These are phyloP conservation scores for Mionectes olivaceus DNA, from an alignment of 2,797 vertebrate genomes.

Conservation along the genomic window DNA sequence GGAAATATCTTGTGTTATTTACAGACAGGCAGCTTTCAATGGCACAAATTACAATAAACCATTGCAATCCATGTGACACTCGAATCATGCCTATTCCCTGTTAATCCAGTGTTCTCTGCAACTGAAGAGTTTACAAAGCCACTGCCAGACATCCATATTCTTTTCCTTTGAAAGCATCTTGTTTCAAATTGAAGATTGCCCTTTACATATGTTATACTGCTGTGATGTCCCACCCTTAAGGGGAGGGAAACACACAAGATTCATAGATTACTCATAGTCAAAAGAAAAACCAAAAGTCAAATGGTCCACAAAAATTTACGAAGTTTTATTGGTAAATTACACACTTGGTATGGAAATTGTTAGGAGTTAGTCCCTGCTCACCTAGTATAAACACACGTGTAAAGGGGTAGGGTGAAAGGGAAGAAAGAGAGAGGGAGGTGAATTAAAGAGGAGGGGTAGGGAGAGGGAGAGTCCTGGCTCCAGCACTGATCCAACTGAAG, in stretches of 20 bases:
- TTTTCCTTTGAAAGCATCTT: not conserved
- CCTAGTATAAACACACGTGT: not conserved
- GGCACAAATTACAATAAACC: not conserved
- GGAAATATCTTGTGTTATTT: not conserved
- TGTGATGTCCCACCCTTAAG: not conserved
- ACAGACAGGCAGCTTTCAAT: not conserved
- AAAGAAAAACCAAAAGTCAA: not conserved
- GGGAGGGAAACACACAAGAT: not conserved
- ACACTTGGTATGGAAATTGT: not conserved
- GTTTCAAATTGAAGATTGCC: not conserved
- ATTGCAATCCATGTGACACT: not conserved
- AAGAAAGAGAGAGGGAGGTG: not conserved
- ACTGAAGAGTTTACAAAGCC: not conserved
- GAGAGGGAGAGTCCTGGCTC: not conserved
- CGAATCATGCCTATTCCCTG: not conserved
- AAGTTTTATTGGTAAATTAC: not conserved
- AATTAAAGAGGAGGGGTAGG: not conserved
- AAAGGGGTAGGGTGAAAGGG: not conserved
- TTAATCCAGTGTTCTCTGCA: not conserved
- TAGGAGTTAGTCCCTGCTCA: not conserved
- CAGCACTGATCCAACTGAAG: not conserved
- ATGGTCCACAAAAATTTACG: not conserved
- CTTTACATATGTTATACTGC: accelerated
- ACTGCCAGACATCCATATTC: not conserved
- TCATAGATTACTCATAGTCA: not conserved